Evolutionary conservation across 2,797 vertebrate species (phyloP).

Genomic region (Knipowitschia caucasica): DNA sequence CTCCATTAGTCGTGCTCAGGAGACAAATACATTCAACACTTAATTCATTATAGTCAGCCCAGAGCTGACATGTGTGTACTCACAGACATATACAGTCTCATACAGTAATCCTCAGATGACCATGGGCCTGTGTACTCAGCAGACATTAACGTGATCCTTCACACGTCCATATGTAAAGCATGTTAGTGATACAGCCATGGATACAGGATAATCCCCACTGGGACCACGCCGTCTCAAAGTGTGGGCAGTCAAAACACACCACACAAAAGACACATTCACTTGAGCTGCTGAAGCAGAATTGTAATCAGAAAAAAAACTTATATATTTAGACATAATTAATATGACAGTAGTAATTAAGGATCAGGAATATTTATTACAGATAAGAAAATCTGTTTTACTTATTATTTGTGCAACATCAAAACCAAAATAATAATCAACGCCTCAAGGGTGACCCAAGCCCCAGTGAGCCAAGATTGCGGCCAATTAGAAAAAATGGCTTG

Average conservation of each 20-base stretch:
- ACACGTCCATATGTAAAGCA: slow-evolving; percentile 34
- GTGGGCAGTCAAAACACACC: slow-evolving; percentile 14
- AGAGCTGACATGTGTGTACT: slow-evolving; percentile 52
- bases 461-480: too few relatives aligned
- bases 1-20: slow-evolving; percentile 53
- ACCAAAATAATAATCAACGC: too few relatives aligned
- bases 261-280: background rate
- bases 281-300: background rate
- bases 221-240: slow-evolving; percentile 11
- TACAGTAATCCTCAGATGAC: slow-evolving; percentile 20
- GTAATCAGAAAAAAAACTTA: slow-evolving; percentile 12
- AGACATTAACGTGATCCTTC: slow-evolving; percentile 14
- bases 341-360: too few relatives aligned
- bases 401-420: too few relatives aligned
- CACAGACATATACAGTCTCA: slow-evolving; percentile 21
- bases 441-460: too few relatives aligned
- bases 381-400: too few relatives aligned
- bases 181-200: slow-evolving; percentile 36
- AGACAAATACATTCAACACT: slow-evolving; percentile 66
- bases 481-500: too few relatives aligned
- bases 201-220: slow-evolving; percentile 20
- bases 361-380: too few relatives aligned
- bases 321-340: too few relatives aligned
- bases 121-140: slow-evolving; percentile 6
- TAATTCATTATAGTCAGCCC: slow-evolving; percentile 60